Conservation (phyloP, 1,140 invertebrate genomes). For the Hormaphis cornu region DNA sequence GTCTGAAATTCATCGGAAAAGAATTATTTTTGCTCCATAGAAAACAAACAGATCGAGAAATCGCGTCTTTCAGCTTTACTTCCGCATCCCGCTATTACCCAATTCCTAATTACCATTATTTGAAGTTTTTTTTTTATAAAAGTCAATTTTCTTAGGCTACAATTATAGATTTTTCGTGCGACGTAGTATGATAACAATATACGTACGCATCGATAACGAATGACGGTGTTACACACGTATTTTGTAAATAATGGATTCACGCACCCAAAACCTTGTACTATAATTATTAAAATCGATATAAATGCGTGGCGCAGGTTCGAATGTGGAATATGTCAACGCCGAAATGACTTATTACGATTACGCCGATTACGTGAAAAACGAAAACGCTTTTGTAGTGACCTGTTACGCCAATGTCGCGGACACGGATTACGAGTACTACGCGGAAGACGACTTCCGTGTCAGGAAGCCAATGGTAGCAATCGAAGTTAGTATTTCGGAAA, state of each 20-base stretch:
- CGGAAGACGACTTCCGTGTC: conserved; percentile 80
- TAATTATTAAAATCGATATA: no score
- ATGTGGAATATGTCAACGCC: neutral
- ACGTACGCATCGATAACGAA: conserved; percentile 70
- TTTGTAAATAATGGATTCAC: conserved; percentile 82
- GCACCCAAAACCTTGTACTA: conserved; percentile 78
- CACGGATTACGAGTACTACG: conserved; percentile 77
- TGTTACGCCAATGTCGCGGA: conserved; percentile 70
- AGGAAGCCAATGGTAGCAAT: conserved; percentile 82
- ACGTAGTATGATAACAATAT: no score
- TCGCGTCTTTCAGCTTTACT: no score
- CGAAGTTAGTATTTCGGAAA: conserved; percentile 43
- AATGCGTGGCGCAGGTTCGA: neutral
- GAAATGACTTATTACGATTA: conserved; percentile 68
- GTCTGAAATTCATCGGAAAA: no score
- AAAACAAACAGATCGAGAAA: no score
- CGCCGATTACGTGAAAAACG: conserved; percentile 60
- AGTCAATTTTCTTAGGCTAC: no score
- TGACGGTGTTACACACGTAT: conserved; percentile 71
- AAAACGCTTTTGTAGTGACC: conserved; percentile 74
- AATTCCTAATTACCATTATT: no score
- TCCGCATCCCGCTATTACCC: no score
- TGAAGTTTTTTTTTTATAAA: no score
- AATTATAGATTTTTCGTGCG: no score
- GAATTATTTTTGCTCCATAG: no score